Percentiles rank a stretch among this genome's conserved stretches.
phyloP scores from a whole-genome alignment of 2,888 invertebrate genomes.

The Xiphydria camelus region DNA sequence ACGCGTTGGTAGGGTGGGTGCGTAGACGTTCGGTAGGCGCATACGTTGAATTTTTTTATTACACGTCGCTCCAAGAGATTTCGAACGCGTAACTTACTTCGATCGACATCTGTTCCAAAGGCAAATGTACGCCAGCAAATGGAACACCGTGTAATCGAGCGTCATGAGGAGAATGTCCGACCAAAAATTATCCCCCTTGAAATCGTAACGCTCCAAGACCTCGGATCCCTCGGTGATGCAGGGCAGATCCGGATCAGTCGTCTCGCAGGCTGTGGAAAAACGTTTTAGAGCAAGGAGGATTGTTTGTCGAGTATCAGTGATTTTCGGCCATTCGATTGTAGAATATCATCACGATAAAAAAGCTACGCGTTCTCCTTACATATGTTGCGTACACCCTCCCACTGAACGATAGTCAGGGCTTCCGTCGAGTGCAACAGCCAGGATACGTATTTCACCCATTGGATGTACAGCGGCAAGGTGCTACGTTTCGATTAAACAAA shows the following conservation, averaged over 20 bases:
- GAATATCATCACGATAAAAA: not conserved
- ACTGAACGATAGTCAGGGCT: constrained; percentile 79
- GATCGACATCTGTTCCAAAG: constrained; percentile 62
- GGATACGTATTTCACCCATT: constrained; percentile 79
- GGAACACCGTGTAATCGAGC: constrained; percentile 69
- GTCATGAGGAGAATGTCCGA: constrained; percentile 70
- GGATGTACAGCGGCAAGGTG: constrained; percentile 66
- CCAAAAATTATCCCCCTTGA: constrained; percentile 66
- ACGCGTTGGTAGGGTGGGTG: too few species aligned
- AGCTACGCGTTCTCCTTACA: constrained; percentile 61
- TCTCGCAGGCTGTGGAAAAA: constrained; percentile 65
- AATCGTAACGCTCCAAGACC: constrained; percentile 75
- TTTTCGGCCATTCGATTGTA: too few species aligned
- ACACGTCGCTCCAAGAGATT: too few species aligned
- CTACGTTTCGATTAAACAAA: too few species aligned
- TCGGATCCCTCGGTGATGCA: constrained; percentile 74
- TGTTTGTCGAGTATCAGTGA: too few species aligned
- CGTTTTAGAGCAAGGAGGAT: too few species aligned
- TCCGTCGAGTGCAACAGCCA: constrained; percentile 89
- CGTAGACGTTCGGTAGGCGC: too few species aligned
- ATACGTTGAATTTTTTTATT: too few species aligned
- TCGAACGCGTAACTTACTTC: constrained; percentile 1
- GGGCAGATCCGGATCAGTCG: constrained; percentile 64
- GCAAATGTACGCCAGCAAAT: constrained; percentile 70
- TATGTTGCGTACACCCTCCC: constrained; percentile 75